Evolutionary conservation across 2,888 invertebrate genomes (phyloP), one percentile per base, ranked within the genome.

Genomic region (Allygus modestus): DNA sequence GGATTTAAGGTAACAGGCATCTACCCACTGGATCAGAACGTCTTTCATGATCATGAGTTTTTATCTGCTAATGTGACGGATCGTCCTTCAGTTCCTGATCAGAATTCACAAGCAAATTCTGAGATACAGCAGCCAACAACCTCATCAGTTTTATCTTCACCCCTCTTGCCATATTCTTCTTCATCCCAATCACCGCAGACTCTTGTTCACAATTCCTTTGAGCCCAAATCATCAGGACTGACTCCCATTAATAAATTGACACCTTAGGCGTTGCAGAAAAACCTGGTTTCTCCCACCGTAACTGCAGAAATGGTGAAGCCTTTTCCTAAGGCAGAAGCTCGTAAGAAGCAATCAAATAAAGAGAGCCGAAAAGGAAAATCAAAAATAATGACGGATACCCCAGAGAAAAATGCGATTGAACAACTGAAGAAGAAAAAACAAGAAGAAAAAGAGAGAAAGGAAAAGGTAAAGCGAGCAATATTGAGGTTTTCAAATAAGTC

Each of bases 1-100:
- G 88, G 89, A 15, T 89, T 89, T 83, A 82, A 86, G 77, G 88
- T 88, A 85, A 85, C 87, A 46, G 89, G 88, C 58, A 88, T 89
- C 33, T 87, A 87, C 85, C 88, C 88, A 28, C 79, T 87, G 17
- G 87, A 88, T 84, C 71, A 51, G 54, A 82, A 84, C 61, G 82
- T 86, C 26, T 84, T 87, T 54, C 73, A 82, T 46, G 69, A 83
- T 23, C 23, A 43, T 2, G 65, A 82, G 12, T 88, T 86, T 83
- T 54, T 84, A 31, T 20, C 84, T 75, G 51, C 77, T 15, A 82
- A 83, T 17, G 87, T 88, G 11, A 88, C 86, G 26, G 79, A 79
- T 54, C 79, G 79, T 31, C 79, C 51, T 41, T 43, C 43, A 31
- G n/a, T 28, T 26, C 1, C 75, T 20, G n/a, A 5, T 75, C 4